Percentiles rank a stretch among this genome's conserved stretches.
Evolutionary conservation across 2,888 invertebrate genomes (phyloP).

Genomic region (Brachycybe producta): DNA sequence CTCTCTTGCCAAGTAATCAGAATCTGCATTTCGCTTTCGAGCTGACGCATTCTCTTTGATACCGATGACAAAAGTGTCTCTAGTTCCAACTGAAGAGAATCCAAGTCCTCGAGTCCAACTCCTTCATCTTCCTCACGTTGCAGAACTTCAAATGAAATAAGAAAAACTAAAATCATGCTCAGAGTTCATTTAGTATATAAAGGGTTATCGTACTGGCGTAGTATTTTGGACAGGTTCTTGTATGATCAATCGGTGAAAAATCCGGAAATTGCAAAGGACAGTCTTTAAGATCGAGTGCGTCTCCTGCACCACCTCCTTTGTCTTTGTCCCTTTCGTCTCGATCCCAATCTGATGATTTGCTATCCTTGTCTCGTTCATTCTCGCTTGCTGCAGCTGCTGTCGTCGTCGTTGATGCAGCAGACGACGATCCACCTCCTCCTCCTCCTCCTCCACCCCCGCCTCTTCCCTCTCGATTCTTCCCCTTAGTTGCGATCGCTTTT

Average conservation of each 20-base stretch:
- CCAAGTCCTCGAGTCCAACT: slow-evolving; percentile 76
- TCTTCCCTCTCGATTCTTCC: slow-evolving; percentile 17
- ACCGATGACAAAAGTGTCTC: slow-evolving; percentile 72
- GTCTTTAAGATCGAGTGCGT: slow-evolving; percentile 27
- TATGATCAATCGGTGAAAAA: slow-evolving; percentile 34
- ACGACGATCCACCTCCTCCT: no score
- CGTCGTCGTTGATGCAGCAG: no score
- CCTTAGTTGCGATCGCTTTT: slow-evolving; percentile 19
- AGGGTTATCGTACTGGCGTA: slow-evolving; percentile 24
- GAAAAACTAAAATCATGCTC: not conserved
- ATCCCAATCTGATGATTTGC: slow-evolving; percentile 1
- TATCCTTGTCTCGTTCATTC: slow-evolving; percentile 12
- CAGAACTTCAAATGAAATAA: slow-evolving; percentile 25
- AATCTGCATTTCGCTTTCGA: slow-evolving; percentile 40
- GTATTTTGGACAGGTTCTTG: slow-evolving; percentile 45
- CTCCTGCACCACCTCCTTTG: no score
- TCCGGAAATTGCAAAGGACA: slow-evolving; percentile 35
- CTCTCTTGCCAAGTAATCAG: slow-evolving; percentile 20
- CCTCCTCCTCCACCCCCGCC: not conserved
- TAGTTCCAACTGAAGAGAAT: slow-evolving; percentile 70
- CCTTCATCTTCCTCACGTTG: slow-evolving; percentile 51
- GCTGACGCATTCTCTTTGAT: slow-evolving; percentile 60
- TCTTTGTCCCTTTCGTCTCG: slow-evolving; percentile 24
- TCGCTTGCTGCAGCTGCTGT: no score
- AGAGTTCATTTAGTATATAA: not conserved